Percentiles rank a stretch among this genome's conserved stretches.
phyloP scores from a whole-genome alignment of 2,888 invertebrate genomes.

The Rhingia campestris region DNA sequence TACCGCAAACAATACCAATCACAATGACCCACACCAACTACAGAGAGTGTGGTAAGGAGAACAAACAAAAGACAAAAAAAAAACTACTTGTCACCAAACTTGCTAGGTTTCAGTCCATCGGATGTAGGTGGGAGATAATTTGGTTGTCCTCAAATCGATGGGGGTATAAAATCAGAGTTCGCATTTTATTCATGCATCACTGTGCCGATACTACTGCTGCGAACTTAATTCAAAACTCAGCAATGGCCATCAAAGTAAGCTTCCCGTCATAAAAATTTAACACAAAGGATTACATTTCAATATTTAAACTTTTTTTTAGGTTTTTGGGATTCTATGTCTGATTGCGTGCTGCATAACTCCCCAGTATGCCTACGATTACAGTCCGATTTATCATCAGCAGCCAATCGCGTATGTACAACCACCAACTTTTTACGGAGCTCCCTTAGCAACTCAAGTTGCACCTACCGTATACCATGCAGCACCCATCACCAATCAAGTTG shows the following conservation, averaged over 20 bases:
- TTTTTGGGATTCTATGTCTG: constrained; percentile 77
- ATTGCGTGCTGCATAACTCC: constrained; percentile 77
- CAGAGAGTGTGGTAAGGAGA: constrained; percentile 30
- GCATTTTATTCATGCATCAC: constrained; percentile 57
- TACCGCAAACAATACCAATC: constrained; percentile 31
- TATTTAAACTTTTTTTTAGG: constrained; percentile 69
- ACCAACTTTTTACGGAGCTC: constrained; percentile 28
- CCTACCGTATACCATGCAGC: constrained; percentile 29
- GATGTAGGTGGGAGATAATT: constrained; percentile 46
- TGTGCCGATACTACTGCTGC: constrained; percentile 44
- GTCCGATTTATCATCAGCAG: constrained; percentile 75
- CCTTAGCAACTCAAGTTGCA: constrained; percentile 20
- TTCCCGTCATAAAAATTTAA: neutral
- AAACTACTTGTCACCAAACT: constrained; percentile 55
- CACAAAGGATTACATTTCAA: constrained; percentile 30
- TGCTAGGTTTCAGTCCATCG: constrained; percentile 17
- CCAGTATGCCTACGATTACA: constrained; percentile 78
- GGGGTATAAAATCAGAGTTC: constrained; percentile 67
- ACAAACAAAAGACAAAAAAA: constrained; percentile 49
- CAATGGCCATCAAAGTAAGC: constrained; percentile 63
- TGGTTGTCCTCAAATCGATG: constrained; percentile 28
- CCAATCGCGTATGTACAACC: constrained; percentile 58
- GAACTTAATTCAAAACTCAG: constrained; percentile 44
- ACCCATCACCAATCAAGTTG: constrained; percentile 3
- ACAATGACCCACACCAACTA: constrained; percentile 26